These are phyloP conservation scores for Melanotaenia duboulayi DNA, from an alignment of 2,113 vertebrate genomes.

Conservation along the genomic window DNA sequence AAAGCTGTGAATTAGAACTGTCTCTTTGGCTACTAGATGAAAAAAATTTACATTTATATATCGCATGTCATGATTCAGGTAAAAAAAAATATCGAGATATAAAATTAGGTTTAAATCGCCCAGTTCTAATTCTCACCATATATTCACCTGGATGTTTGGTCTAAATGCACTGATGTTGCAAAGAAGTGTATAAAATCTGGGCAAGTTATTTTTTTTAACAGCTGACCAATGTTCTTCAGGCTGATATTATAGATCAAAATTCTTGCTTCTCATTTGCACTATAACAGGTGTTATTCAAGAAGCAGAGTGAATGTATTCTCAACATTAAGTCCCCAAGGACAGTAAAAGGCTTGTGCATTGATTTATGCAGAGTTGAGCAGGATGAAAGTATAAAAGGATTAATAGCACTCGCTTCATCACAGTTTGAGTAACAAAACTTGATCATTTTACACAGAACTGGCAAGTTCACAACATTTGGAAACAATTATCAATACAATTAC, in stretches of 20 bases:
- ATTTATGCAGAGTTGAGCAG: conserved; percentile 27
- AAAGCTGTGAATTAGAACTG: too few species aligned
- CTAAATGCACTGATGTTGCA: too few species aligned
- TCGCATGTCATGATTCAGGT: too few species aligned
- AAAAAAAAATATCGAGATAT: too few species aligned
- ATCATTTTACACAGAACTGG: conserved; percentile 35
- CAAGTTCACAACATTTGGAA: conserved; percentile 33
- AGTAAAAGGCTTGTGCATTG: conserved; percentile 34
- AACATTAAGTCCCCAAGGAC: conserved; percentile 17
- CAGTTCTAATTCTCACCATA: too few species aligned
- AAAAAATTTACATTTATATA: too few species aligned
- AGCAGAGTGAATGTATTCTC: conserved; percentile 20
- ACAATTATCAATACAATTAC: conserved; percentile 26
- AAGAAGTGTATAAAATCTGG: too few species aligned
- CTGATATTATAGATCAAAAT: neutral
- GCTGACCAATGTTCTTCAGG: neutral
- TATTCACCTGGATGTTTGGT: too few species aligned
- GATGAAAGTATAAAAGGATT: conserved; percentile 29
- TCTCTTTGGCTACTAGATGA: too few species aligned
- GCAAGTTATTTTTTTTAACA: too few species aligned
- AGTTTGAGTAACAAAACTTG: conserved; percentile 22
- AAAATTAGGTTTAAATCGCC: too few species aligned
- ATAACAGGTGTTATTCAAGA: conserved; percentile 37
- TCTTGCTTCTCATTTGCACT: conserved; percentile 1
- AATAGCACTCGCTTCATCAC: conserved; percentile 32